A percentile compares a stretch with the other conserved stretches of the same genome.
Conservation (phyloP, 1,140 invertebrate genomes). For the Oncopodura yosiiana region DNA sequence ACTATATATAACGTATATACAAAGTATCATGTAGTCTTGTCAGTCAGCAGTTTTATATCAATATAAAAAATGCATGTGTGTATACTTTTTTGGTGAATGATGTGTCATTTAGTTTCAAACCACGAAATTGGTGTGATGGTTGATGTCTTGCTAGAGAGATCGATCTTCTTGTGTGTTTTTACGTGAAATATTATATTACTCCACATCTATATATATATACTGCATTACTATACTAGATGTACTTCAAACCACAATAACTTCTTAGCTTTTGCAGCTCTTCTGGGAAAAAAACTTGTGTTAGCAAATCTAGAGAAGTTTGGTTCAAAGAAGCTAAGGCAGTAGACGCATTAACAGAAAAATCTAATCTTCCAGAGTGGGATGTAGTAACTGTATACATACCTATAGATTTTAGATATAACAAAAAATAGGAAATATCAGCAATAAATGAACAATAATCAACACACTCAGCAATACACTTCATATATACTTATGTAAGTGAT, state of each 20-base stretch:
- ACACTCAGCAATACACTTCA: neutral
- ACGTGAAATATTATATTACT: neutral
- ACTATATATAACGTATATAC: too few species aligned
- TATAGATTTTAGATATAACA: neutral
- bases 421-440: neutral
- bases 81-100: too few species aligned
- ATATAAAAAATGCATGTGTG: too few species aligned
- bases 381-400: slow-evolving; percentile 18
- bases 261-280: neutral
- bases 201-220: neutral
- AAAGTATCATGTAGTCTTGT: too few species aligned
- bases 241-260: too few species aligned
- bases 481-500: neutral
- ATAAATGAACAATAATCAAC: neutral
- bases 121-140: neutral
- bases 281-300: slow-evolving; percentile 10
- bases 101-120: too few species aligned
- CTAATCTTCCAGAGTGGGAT: slow-evolving; percentile 10
- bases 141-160: neutral
- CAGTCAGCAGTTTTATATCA: too few species aligned
- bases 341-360: slow-evolving; percentile 7
- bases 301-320: slow-evolving; percentile 6
- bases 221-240: too few species aligned
- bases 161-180: neutral
- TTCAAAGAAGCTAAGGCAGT: neutral